A percentile compares a stretch with the other conserved stretches of the same genome.
phyloP scores from a whole-genome alignment of 1,140 invertebrate species.

The Tribolium castaneum region DNA sequence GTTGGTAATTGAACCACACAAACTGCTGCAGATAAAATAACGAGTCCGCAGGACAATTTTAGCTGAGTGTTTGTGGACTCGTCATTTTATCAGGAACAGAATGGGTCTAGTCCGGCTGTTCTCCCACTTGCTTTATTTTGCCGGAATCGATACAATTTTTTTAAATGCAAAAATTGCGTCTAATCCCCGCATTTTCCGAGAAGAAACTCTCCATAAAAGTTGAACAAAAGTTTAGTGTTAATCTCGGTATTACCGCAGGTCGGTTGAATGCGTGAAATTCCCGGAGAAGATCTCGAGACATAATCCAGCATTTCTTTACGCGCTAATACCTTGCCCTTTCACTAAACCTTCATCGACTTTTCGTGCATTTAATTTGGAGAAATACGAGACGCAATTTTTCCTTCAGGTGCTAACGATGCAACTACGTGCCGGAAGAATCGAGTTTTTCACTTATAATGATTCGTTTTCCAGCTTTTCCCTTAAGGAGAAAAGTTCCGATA shows the following conservation, averaged over 20 bases:
- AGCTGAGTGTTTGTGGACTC: too few relatives aligned
- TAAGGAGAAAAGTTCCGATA: not conserved
- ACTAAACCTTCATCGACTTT: constrained; percentile 21
- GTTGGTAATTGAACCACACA: too few relatives aligned
- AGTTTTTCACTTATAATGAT: not conserved
- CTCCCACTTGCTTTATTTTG: too few relatives aligned
- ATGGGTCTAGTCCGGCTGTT: too few relatives aligned
- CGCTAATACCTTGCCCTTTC: constrained; percentile 19
- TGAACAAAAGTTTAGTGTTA: constrained; percentile 31
- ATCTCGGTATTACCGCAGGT: constrained; percentile 28
- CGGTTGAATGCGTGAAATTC: constrained; percentile 34
- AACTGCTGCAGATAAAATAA: too few relatives aligned
- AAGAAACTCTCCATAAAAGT: constrained; percentile 15
- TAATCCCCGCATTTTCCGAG: not conserved
- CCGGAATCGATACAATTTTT: not conserved
- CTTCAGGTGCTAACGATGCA: not conserved
- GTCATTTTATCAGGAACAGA: too few relatives aligned
- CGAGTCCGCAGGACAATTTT: too few relatives aligned
- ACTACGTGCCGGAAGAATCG: not conserved
- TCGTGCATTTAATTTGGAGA: constrained; percentile 5
- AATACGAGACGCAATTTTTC: not conserved
- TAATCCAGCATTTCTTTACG: constrained; percentile 32
- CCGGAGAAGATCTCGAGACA: constrained; percentile 10
- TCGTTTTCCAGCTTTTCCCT: not conserved
- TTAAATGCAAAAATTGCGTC: not conserved